These are phyloP conservation scores for Gallinago nigripennis DNA, from an alignment of 2,797 vertebrate species.

Conservation along the genomic window DNA sequence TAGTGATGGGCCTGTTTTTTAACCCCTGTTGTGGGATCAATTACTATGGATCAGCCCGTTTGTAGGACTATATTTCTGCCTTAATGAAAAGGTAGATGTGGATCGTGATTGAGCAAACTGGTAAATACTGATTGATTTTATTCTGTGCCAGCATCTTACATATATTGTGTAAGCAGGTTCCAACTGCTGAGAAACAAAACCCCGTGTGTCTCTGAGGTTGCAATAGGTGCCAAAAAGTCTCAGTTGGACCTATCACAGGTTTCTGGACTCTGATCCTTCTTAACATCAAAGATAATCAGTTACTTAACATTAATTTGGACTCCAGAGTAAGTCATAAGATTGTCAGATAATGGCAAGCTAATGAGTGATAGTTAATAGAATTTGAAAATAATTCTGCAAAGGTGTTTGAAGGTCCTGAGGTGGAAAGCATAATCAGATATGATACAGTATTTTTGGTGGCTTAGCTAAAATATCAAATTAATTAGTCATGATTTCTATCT, in stretches of 20 bases:
- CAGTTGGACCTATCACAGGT: not conserved
- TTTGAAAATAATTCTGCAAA: not conserved
- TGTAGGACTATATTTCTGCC: not conserved
- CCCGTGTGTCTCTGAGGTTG: not conserved
- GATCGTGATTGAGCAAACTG: not conserved
- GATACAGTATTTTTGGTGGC: not conserved
- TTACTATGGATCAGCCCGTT: not conserved
- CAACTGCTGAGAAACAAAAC: not conserved
- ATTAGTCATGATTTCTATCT: not conserved
- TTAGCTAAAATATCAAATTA: not conserved
- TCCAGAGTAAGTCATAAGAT: not conserved
- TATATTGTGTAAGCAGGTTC: slow-evolving; percentile 3
- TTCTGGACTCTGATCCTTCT: not conserved
- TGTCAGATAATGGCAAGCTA: not conserved
- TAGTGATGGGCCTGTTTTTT: not conserved
- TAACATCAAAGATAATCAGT: not conserved
- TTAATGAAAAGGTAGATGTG: not conserved
- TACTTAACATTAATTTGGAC: not conserved
- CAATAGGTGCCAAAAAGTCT: not conserved
- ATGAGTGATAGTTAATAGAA: not conserved
- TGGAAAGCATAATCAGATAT: not conserved
- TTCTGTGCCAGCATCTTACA: not conserved
- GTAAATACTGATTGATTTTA: not conserved
- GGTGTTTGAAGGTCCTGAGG: not conserved
- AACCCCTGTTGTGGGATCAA: not conserved